phyloP scores from a whole-genome alignment of 2,797 vertebrate genomes.

The Danio jaintianensis region DNA sequence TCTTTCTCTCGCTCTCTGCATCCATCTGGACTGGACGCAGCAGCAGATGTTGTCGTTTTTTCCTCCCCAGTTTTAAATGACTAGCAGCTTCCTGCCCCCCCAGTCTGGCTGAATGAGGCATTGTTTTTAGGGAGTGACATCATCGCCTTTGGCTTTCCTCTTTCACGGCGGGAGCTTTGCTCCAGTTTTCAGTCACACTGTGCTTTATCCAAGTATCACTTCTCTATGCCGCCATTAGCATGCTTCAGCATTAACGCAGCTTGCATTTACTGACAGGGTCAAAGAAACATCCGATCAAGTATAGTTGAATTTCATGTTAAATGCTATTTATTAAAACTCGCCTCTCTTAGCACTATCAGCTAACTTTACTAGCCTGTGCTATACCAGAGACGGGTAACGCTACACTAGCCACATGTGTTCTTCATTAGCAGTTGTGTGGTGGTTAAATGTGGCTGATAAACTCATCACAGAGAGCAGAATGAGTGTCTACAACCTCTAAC shows the following conservation, averaged over 20 bases:
- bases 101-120: conserved; percentile 80
- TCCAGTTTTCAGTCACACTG: conserved; percentile 57
- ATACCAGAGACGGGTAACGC: conserved; percentile 30
- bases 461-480: neutral
- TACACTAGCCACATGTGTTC: conserved; percentile 29
- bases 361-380: conserved; percentile 39
- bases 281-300: conserved; percentile 38
- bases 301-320: conserved; percentile 7
- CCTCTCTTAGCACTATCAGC: conserved; percentile 26
- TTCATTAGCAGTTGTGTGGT: conserved; percentile 45
- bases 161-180: conserved; percentile 71
- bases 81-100: conserved; percentile 80
- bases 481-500: conserved; percentile 21
- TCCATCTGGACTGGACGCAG: conserved; percentile 59
- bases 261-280: conserved; percentile 22
- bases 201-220: conserved; percentile 40
- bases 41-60: conserved; percentile 80
- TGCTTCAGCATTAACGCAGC: conserved; percentile 34
- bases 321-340: conserved; percentile 31
- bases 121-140: conserved; percentile 83
- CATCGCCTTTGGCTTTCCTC: conserved; percentile 81
- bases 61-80: conserved; percentile 69
- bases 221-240: conserved; percentile 31
- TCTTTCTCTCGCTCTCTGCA: conserved; percentile 29
- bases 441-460: conserved; percentile 33